Evolutionary conservation across 2,888 invertebrate genomes (phyloP).

Genomic region (Standfussiana lucernea): DNA sequence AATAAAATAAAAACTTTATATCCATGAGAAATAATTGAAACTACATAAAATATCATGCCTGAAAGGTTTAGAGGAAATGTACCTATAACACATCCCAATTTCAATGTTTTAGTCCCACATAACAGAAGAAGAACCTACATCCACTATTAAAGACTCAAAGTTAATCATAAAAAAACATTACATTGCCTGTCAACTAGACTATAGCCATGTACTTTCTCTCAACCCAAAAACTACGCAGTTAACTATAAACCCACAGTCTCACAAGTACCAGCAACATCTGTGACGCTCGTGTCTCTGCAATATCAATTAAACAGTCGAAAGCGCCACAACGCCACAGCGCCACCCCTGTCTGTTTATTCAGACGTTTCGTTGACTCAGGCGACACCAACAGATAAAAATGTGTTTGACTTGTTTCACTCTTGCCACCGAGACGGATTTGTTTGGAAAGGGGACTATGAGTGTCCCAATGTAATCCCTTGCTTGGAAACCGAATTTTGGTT

Average conservation of each 20-base stretch:
- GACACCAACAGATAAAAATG: constrained; percentile 86
- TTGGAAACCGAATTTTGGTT: constrained; percentile 53
- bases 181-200: not conserved
- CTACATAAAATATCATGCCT: not conserved
- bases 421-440: constrained; percentile 80
- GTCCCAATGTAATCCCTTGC: constrained; percentile 67
- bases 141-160: not conserved
- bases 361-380: constrained; percentile 83
- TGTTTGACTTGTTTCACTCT: constrained; percentile 85
- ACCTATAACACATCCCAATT: not conserved
- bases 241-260: constrained; percentile 38
- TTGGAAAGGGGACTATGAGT: constrained; percentile 73
- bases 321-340: constrained; percentile 78
- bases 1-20: not conserved
- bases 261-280: constrained; percentile 77
- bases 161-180: not conserved
- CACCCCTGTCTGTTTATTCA: constrained; percentile 85
- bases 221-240: constrained; percentile 19
- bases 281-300: constrained; percentile 74
- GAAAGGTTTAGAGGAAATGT: not conserved
- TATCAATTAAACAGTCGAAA: constrained; percentile 84
- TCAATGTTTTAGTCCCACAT: not conserved
- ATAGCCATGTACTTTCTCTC: not conserved
- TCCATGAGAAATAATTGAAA: not conserved
- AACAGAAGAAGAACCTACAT: not conserved